Conservation (phyloP, 2,113 vertebrate genomes). For the Echinops telfairi region DNA sequence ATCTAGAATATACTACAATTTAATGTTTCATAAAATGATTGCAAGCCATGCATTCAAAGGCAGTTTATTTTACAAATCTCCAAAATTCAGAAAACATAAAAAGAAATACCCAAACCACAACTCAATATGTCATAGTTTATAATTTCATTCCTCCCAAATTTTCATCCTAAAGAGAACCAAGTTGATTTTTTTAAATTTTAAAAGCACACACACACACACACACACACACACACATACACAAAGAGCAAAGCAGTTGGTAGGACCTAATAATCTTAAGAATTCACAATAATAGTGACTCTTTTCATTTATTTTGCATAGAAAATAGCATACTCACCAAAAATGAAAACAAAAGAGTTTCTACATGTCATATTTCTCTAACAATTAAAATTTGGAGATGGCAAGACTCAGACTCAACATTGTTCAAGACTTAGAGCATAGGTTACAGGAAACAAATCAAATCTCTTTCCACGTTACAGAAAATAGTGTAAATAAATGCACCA, state of each 20-base stretch:
- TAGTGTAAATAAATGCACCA: not conserved
- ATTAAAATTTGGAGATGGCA: not conserved
- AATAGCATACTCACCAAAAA: slow-evolving; percentile 24
- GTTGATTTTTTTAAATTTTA: too few species aligned
- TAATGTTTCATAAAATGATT: not conserved
- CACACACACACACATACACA: too few species aligned
- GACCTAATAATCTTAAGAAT: too few species aligned
- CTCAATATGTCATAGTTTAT: not conserved
- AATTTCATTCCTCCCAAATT: not conserved
- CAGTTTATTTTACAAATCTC: not conserved
- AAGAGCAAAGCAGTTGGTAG: too few species aligned
- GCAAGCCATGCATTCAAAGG: not conserved
- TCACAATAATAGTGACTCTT: not conserved
- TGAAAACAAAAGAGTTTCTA: not conserved
- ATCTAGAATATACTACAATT: not conserved
- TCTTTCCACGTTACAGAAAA: not conserved
- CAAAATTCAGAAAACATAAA: not conserved
- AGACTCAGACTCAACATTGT: not conserved
- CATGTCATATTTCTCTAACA: not conserved
- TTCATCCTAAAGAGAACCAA: not conserved
- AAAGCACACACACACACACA: too few species aligned
- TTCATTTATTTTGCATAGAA: not conserved
- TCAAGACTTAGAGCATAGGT: not conserved
- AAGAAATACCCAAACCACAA: not conserved
- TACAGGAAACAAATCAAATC: not conserved